Percentiles rank a stretch among this genome's conserved stretches.
phyloP scores from a whole-genome alignment of 1,140 invertebrate genomes.

The Cydia fagiglandana region DNA sequence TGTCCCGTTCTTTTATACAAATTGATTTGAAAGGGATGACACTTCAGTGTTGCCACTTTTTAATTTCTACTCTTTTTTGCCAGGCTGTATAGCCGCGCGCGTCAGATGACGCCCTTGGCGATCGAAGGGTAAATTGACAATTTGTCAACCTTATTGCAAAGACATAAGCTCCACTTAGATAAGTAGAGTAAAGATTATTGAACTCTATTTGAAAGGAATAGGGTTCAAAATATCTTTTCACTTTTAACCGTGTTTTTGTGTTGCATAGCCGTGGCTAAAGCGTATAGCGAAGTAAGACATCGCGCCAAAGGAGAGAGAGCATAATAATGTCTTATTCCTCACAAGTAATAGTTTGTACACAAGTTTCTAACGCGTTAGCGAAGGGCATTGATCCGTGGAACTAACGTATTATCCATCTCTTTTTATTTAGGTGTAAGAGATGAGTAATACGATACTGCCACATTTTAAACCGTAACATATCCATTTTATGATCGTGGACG shows the following conservation, averaged over 20 bases:
- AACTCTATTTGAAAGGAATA: background rate
- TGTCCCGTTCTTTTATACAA: too few relatives aligned
- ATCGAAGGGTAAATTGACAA: too few relatives aligned
- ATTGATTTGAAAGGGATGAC: too few relatives aligned
- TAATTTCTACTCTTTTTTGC: too few relatives aligned
- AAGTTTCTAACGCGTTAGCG: background rate
- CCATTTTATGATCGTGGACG: background rate
- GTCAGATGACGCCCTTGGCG: too few relatives aligned
- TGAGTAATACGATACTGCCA: background rate
- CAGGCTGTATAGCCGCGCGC: too few relatives aligned
- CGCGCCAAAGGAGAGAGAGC: conserved; percentile 47
- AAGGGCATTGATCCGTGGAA: conserved; percentile 7
- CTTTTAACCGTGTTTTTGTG: background rate
- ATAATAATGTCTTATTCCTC: conserved; percentile 53
- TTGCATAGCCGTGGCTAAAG: background rate
- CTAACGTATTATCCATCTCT: background rate
- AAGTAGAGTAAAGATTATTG: background rate
- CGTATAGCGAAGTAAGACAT: conserved; percentile 39
- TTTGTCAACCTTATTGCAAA: too few relatives aligned
- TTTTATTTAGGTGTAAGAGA: background rate
- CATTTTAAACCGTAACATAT: background rate
- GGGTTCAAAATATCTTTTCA: background rate
- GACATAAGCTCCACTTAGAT: background rate
- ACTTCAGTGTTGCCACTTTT: too few relatives aligned
- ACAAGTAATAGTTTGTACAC: conserved; percentile 34